Evolutionary conservation across 2,113 vertebrate species (phyloP).

Genomic region (Pseudorectes ferrugineus): DNA sequence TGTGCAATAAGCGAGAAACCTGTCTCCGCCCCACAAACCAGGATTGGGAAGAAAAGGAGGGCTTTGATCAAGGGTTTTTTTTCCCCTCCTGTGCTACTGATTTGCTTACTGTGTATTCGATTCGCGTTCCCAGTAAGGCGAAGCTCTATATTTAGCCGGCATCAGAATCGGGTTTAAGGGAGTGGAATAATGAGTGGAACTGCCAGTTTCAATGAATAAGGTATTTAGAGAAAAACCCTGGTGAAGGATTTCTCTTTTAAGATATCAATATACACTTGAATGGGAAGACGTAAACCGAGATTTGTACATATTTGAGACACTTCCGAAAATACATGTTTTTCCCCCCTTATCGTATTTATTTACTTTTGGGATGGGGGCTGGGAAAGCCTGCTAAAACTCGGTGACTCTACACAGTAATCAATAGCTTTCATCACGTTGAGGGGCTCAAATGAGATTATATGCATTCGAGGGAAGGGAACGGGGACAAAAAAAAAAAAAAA

Average conservation of each 20-base stretch:
- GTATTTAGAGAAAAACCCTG: background rate
- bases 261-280: background rate
- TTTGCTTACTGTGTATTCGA: slow-evolving; percentile 40
- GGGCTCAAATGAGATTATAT: slow-evolving; percentile 47
- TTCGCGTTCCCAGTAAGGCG: background rate
- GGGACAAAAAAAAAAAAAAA: too few relatives aligned
- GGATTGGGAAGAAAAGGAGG: slow-evolving; percentile 9
- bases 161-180: slow-evolving; percentile 18
- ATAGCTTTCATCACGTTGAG: slow-evolving; percentile 32
- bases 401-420: background rate
- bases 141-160: slow-evolving; percentile 39
- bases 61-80: background rate
- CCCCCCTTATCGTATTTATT: background rate
- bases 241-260: slow-evolving; percentile 37
- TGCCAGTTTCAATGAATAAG: slow-evolving; percentile 31
- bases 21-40: slow-evolving; percentile 22
- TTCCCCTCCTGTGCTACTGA: background rate
- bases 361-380: background rate
- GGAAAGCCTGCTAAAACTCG: background rate
- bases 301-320: background rate
- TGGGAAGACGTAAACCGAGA: background rate
- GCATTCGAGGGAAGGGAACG: background rate
- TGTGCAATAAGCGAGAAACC: background rate
- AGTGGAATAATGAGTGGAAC: slow-evolving; percentile 32
- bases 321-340: background rate